These are phyloP conservation scores for Sylvilagus floridanus DNA, from an alignment of 2,797 vertebrate genomes.

Conservation along the genomic window DNA sequence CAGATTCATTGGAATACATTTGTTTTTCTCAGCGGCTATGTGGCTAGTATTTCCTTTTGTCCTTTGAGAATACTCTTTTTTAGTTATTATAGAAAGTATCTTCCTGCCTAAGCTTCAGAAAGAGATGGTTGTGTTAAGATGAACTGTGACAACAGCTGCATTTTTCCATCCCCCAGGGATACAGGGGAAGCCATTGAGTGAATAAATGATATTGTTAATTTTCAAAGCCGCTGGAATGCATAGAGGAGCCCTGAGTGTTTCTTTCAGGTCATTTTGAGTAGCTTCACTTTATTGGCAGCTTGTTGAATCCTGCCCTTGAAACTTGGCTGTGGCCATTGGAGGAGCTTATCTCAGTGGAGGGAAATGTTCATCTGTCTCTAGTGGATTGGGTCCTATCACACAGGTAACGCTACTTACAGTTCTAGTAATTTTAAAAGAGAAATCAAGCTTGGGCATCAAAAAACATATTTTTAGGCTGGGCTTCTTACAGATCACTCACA, in stretches of 20 bases:
- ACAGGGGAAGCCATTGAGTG: background rate
- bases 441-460: background rate
- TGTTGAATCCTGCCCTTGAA: background rate
- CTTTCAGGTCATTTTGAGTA: background rate
- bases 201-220: background rate
- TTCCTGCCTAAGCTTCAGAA: background rate
- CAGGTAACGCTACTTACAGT: background rate
- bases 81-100: slow-evolving; percentile 2
- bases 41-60: slow-evolving; percentile 37
- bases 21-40: slow-evolving; percentile 35
- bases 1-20: background rate
- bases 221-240: background rate
- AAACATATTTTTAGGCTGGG: background rate
- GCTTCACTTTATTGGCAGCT: background rate
- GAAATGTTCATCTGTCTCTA: background rate
- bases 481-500: background rate
- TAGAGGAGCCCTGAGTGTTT: background rate
- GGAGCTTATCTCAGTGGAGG: background rate
- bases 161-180: background rate
- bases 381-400: slow-evolving; percentile 6
- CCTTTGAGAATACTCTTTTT: background rate
- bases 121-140: slow-evolving; percentile 5
- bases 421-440: background rate
- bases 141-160: background rate
- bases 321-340: background rate